Evolutionary conservation across 2,113 vertebrate genomes (phyloP).

Genomic region (Mastomys natalensis): DNA sequence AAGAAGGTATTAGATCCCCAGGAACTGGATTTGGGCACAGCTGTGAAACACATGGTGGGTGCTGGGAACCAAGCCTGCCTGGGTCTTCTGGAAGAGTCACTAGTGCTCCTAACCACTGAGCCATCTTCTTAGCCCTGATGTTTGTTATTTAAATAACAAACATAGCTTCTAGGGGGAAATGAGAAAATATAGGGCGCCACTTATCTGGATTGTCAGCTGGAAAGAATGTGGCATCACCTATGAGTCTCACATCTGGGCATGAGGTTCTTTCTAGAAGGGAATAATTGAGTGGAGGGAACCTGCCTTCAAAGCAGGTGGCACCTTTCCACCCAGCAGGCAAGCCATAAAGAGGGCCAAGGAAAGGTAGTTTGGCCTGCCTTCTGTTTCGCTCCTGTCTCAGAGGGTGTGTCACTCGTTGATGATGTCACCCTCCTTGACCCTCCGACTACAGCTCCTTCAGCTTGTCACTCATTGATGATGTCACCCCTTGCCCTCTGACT

Average conservation of each 20-base stretch:
- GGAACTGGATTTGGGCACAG: background rate
- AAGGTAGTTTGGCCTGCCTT: no score
- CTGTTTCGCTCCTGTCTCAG: background rate
- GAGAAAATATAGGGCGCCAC: background rate
- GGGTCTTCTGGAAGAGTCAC: background rate
- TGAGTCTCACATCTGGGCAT: background rate
- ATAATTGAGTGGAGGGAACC: background rate
- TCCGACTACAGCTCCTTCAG: background rate
- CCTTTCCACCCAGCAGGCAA: background rate
- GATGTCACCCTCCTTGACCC: background rate
- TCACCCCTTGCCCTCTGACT: background rate
- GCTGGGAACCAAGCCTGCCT: background rate
- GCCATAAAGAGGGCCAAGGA: background rate
- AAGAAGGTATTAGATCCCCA: background rate
- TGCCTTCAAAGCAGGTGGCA: no score
- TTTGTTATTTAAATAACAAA: background rate
- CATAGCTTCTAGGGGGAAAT: background rate
- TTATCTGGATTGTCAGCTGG: background rate
- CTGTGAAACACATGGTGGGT: background rate
- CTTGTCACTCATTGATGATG: background rate
- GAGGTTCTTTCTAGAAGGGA: background rate
- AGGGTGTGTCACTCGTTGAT: accelerated
- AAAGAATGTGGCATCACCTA: background rate
- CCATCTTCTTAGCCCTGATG: background rate
- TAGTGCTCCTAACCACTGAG: no score